Percentiles rank a stretch among this genome's conserved stretches.
These are phyloP conservation scores for Egretta garzetta DNA, from an alignment of 2,113 vertebrate species.

Conservation along the genomic window DNA sequence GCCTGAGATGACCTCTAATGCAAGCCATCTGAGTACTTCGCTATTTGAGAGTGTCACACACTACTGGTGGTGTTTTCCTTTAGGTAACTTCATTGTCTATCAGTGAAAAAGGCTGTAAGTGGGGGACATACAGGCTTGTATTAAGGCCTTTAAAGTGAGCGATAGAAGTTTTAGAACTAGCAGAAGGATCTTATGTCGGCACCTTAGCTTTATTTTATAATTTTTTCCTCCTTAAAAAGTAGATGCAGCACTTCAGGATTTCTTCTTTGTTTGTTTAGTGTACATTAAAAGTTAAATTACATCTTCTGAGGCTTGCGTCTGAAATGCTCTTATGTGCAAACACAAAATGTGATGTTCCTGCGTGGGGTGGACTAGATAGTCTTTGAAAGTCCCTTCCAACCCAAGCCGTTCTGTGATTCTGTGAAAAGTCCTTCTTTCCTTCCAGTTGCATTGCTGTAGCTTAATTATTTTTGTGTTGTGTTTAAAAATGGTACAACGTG, in stretches of 20 bases:
- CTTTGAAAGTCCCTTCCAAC: neutral
- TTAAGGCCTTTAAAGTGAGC: neutral
- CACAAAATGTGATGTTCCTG: neutral
- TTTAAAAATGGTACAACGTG: neutral
- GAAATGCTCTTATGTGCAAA: neutral
- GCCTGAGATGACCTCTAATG: neutral
- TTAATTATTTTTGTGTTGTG: neutral
- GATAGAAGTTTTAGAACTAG: neutral
- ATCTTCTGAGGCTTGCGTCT: neutral
- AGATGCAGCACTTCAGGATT: neutral
- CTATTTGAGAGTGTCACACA: accelerated
- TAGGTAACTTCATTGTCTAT: neutral
- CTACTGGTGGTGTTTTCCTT: neutral
- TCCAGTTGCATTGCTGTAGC: neutral
- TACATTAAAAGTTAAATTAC: neutral
- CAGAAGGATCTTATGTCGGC: neutral
- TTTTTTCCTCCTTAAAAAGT: neutral
- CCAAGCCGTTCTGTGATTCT: neutral
- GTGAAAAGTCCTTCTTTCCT: neutral
- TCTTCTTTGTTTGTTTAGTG: neutral
- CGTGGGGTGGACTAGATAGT: too few relatives aligned
- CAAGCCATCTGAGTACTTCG: neutral
- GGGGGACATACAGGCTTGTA: accelerated
- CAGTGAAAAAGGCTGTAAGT: neutral
- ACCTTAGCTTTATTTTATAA: neutral